Percentiles rank a stretch among this genome's conserved stretches.
Evolutionary conservation across 2,888 invertebrate species (phyloP).

Genomic region (Leptura quadrifasciata): DNA sequence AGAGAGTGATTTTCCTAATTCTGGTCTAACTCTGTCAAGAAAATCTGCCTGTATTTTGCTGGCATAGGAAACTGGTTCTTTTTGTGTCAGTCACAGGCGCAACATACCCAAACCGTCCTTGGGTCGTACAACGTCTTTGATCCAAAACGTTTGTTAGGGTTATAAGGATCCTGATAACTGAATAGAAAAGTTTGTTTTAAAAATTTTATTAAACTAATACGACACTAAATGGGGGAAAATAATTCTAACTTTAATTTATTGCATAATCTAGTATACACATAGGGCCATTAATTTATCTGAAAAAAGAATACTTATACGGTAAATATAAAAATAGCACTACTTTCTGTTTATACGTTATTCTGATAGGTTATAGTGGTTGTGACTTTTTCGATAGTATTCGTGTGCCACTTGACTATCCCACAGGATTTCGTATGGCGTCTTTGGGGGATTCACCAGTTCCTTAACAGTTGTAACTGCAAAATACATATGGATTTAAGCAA

Average conservation of each 20-base stretch:
- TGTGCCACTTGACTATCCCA: slow-evolving; percentile 71
- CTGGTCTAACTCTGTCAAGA: slow-evolving; percentile 69
- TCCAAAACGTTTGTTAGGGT: slow-evolving; percentile 74
- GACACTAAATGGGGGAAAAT: no score
- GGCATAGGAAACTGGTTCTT: slow-evolving; percentile 67
- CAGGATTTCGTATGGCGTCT: slow-evolving; percentile 68
- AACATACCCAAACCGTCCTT: slow-evolving; percentile 74
- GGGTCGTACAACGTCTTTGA: slow-evolving; percentile 73
- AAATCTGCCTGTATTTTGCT: slow-evolving; percentile 74
- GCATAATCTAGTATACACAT: no score
- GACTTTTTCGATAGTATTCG: slow-evolving; percentile 73
- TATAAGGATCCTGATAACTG: slow-evolving; percentile 70
- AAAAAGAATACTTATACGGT: no score
- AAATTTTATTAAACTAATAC: no score
- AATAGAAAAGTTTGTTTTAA: slow-evolving; percentile 44
- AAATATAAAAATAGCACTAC: slow-evolving; percentile 58
- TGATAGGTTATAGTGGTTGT: slow-evolving; percentile 73
- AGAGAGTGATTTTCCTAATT: slow-evolving; percentile 72
- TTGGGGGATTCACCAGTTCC: slow-evolving; percentile 72
- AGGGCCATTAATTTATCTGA: no score
- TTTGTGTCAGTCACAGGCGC: slow-evolving; percentile 71
- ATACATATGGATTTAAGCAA: not conserved
- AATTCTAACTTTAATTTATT: no score
- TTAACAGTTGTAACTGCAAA: slow-evolving; percentile 65
- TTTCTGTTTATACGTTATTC: slow-evolving; percentile 72